phyloP scores from a whole-genome alignment of 92 coral and sea anemone genomes.

The Meandrina meandrites region DNA sequence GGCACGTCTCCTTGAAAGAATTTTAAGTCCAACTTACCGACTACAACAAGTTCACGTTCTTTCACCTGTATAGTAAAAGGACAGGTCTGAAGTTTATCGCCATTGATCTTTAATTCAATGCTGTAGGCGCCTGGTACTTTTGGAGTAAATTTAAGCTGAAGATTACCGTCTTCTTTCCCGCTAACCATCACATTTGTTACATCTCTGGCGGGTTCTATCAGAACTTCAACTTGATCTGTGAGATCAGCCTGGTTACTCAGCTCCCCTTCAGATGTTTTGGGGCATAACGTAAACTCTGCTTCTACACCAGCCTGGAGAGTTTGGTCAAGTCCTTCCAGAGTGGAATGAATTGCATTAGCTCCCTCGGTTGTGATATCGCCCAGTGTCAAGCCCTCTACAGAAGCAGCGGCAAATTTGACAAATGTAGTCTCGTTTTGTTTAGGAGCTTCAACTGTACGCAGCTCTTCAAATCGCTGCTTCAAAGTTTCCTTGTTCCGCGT shows the following conservation, averaged over 20 bases:
- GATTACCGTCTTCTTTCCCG: not conserved
- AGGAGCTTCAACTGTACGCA: not conserved
- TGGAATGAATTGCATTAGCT: not conserved
- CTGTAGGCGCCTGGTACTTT: not conserved
- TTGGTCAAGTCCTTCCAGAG: not conserved
- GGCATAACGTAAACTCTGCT: not conserved
- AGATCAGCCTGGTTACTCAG: not conserved
- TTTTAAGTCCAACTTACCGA: not conserved
- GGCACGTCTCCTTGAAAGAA: not conserved
- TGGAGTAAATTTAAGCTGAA: not conserved
- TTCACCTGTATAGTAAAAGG: not conserved
- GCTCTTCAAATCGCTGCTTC: not conserved
- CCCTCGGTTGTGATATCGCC: too few species aligned
- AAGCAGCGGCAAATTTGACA: not conserved
- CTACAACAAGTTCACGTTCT: slow-evolving; percentile 6
- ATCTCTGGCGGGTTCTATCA: not conserved
- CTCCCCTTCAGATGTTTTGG: not conserved
- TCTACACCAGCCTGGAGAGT: not conserved
- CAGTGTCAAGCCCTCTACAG: not conserved
- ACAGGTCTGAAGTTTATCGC: slow-evolving; percentile 4
- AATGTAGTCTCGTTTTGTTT: not conserved
- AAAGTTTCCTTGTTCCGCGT: not conserved
- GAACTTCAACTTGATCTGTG: not conserved
- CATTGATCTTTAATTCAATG: slow-evolving; percentile 1
- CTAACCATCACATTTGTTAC: not conserved